Percentiles rank a stretch among this genome's conserved stretches.
phyloP scores from a whole-genome alignment of 2,888 invertebrate genomes.

The Synanthedon formicaeformis region DNA sequence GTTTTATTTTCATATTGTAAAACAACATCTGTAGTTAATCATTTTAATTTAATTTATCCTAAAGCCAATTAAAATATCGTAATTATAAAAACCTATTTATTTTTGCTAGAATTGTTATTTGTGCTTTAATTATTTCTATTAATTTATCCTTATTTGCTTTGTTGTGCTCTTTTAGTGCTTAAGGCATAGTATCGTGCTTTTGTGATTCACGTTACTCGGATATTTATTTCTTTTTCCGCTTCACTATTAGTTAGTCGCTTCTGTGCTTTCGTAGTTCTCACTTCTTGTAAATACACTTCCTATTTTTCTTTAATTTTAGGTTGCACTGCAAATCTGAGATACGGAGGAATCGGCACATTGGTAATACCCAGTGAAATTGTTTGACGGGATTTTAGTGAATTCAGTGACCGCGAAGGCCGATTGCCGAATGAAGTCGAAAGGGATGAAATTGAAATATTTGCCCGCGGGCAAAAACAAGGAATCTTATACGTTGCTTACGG shows the following conservation, averaged over 20 bases:
- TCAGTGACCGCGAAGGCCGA: constrained; percentile 15
- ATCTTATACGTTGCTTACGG: constrained; percentile 72
- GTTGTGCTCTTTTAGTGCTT: not conserved
- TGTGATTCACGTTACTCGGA: not conserved
- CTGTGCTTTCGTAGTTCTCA: constrained; percentile 10
- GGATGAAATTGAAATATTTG: constrained; percentile 73
- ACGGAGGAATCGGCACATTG: not conserved
- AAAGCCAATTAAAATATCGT: too few species aligned
- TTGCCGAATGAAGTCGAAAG: constrained; percentile 64
- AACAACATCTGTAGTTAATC: too few species aligned
- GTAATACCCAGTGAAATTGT: not conserved
- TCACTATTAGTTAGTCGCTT: constrained; percentile 8
- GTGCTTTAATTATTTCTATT: not conserved
- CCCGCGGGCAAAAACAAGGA: constrained; percentile 70
- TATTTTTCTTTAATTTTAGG: constrained; percentile 48
- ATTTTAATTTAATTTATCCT: too few species aligned
- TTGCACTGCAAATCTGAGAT: constrained; percentile 8
- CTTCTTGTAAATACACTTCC: constrained; percentile 44
- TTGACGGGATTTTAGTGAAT: not conserved
- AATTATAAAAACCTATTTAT: too few species aligned
- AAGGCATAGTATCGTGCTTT: not conserved
- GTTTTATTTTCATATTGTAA: too few species aligned
- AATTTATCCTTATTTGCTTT: not conserved
- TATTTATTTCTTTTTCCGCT: not conserved
- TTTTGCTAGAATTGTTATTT: too few species aligned